phyloP scores from a whole-genome alignment of 2,888 invertebrate genomes.

The Lordiphosa andalusiaca region DNA sequence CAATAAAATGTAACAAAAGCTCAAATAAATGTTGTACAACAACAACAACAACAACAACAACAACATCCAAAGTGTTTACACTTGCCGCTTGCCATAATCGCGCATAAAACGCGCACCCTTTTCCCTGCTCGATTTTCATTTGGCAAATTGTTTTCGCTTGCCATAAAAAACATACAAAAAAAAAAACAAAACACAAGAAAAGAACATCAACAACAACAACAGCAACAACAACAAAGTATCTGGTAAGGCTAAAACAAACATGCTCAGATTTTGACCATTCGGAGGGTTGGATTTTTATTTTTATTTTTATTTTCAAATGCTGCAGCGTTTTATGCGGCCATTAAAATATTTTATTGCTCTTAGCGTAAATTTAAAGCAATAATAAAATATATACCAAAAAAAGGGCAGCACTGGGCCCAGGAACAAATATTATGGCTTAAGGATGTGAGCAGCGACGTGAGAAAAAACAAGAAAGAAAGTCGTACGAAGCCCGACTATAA shows the following conservation, averaged over 20 bases:
- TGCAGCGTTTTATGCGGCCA: conserved; percentile 72
- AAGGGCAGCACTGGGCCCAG: conserved; percentile 6
- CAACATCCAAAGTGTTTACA: conserved; percentile 13
- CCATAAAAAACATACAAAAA: conserved; percentile 40
- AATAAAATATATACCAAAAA: conserved; percentile 61
- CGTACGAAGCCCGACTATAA: too few relatives aligned
- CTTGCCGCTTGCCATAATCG: conserved; percentile 35
- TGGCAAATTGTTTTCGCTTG: conserved; percentile 58
- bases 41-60: conserved; percentile 9
- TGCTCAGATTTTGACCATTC: conserved; percentile 13
- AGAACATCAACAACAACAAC: conserved; percentile 13
- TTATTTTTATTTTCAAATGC: conserved; percentile 70
- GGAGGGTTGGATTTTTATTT: conserved; percentile 56
- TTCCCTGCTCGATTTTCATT: conserved; percentile 48
- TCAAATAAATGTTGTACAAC: conserved; percentile 19
- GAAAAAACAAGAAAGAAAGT: too few relatives aligned
- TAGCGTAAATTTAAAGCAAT: conserved; percentile 71
- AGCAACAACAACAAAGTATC: conserved; percentile 8
- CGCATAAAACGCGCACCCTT: conserved; percentile 25
- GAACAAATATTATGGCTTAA: conserved; percentile 4
- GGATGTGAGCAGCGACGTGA: too few relatives aligned
- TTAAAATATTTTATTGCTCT: conserved; percentile 71
- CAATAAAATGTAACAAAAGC: conserved; percentile 3
- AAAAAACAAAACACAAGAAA: too few relatives aligned
- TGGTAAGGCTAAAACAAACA: conserved; percentile 3